phyloP scores from a whole-genome alignment of 2,888 invertebrate species.

The Cabera pusaria region DNA sequence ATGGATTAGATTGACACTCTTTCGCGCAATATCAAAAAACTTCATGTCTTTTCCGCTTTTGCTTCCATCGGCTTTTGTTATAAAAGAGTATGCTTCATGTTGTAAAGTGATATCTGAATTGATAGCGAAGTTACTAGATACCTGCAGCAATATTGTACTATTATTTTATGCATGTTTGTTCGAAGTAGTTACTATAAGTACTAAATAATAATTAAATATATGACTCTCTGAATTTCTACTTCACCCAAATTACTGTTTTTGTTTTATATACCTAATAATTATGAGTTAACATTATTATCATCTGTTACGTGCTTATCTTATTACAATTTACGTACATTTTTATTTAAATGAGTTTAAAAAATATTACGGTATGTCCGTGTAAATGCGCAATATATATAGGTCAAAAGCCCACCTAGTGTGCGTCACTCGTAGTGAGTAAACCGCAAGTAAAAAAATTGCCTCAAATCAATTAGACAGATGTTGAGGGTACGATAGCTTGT shows the following conservation, averaged over 20 bases:
- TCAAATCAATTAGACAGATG: neutral
- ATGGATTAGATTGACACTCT: neutral
- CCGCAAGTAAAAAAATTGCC: neutral
- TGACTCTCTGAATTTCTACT: too few species aligned
- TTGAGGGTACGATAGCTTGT: conserved; percentile 1
- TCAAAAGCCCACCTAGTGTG: conserved; percentile 4
- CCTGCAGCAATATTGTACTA: too few species aligned
- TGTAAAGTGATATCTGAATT: too few species aligned
- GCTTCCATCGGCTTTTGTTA: neutral
- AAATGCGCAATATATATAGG: conserved; percentile 7
- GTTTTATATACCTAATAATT: too few species aligned
- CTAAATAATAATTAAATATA: too few species aligned
- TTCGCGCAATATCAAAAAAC: neutral
- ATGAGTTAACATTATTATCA: neutral
- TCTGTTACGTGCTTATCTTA: neutral
- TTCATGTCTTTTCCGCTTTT: neutral
- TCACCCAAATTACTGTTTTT: too few species aligned
- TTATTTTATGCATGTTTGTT: too few species aligned
- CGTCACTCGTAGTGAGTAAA: too few species aligned
- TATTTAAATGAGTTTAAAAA: neutral
- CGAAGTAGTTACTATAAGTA: too few species aligned
- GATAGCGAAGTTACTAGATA: too few species aligned
- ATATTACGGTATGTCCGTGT: neutral
- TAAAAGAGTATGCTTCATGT: too few species aligned
- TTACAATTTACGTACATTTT: conserved; percentile 1